Evolutionary conservation across 2,113 vertebrate genomes (phyloP).

Genomic region (Entelurus aequoreus): DNA sequence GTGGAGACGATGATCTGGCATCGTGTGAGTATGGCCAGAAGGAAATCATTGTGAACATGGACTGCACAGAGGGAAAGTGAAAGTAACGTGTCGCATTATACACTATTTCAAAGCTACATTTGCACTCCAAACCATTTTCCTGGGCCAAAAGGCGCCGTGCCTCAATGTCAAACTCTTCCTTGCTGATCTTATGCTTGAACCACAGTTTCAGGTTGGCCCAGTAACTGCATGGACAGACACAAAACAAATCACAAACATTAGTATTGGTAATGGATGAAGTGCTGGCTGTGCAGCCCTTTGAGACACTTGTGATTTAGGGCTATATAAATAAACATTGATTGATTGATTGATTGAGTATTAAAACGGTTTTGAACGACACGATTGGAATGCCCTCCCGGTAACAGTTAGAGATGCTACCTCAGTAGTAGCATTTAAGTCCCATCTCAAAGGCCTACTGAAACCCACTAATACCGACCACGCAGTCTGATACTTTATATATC

Average conservation of each 20-base stretch:
- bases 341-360: too few relatives aligned
- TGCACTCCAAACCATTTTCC: conserved; percentile 78
- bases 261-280: too few relatives aligned
- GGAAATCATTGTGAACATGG: conserved; percentile 95
- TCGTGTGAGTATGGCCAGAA: conserved; percentile 93
- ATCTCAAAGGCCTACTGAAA: too few relatives aligned
- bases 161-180: conserved; percentile 96
- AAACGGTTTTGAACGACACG: neutral
- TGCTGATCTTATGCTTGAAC: conserved; percentile 99
- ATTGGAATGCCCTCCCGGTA: neutral
- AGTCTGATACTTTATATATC: too few relatives aligned
- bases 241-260: neutral
- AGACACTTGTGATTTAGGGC: too few relatives aligned
- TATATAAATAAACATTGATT: too few relatives aligned
- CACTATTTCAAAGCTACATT: too few relatives aligned
- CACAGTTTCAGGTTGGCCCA: conserved; percentile 97
- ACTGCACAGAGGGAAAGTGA: conserved; percentile 65
- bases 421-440: too few relatives aligned
- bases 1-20: conserved; percentile 95
- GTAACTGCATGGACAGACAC: conserved; percentile 71
- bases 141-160: conserved; percentile 90
- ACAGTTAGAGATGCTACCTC: too few relatives aligned
- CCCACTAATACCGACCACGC: too few relatives aligned
- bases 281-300: too few relatives aligned
- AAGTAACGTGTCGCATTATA: neutral